Base-by-base conservation (phyloP, 2,888 invertebrate species). In the Perizoma affinitatum region DNA sequence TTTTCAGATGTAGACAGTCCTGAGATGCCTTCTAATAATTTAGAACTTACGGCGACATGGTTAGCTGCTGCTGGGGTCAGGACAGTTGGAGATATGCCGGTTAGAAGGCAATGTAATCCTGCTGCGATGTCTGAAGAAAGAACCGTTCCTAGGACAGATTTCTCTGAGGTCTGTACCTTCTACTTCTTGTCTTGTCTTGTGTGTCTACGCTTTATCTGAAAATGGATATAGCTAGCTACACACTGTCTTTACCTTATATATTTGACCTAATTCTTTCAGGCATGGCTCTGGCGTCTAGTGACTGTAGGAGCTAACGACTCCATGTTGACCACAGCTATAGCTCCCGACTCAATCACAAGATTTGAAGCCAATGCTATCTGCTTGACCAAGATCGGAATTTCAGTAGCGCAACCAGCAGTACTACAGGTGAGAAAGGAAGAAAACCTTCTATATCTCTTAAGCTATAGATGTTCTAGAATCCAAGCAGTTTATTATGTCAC, bases 231-330 rank as follows among this genome's bases (percentile, higher is more conserved):
- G 22, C 22, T 22, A 22, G 22, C 38, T 6, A 6, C 38, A 38
- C 7, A 38, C 38, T 4, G 1, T 38, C 7, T 5, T 38, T 7
- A 6, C 7, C 38, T 38, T 3, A 38, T 38, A 7, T 38, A 6
- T 38, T 38, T 38, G 38, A 38, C 38, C 0, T 38, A 8, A 9
- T 22, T n/a, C 0, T 58, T 50, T 42, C 93, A 95, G 91, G 94
- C 95, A 0, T 95, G 95, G 95, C 79, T 95, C 0, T 95, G 95
- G 95, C 94, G 95, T 10, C 72, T 94, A 0, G 75, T 83, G 2
- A 73, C 80, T 0, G 78, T 92, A 3, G 79, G 84, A 1, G 45
- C 69, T 38, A 38, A 38, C 4, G 86, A 83, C 45, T 66, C 84
- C 0, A 78, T 75, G 0, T 43, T 67, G 0, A 80, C 79, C 0